A percentile compares a stretch with the other conserved stretches of the same genome.
Conservation (phyloP, 2,888 invertebrate species). For the Rhagonycha lutea region DNA sequence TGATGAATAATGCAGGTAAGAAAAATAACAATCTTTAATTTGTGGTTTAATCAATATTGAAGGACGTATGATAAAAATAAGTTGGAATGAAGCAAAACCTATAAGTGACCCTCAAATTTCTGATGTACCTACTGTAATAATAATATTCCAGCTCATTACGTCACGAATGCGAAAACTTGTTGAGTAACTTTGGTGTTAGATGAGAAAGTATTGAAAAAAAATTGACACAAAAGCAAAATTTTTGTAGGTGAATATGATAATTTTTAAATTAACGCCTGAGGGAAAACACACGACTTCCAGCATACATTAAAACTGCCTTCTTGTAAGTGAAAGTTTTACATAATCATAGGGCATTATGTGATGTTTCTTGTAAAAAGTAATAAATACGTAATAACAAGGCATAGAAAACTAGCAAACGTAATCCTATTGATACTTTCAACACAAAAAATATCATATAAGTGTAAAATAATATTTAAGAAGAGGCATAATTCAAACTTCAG, state of each 20-base stretch:
- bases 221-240: not conserved
- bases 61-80: not conserved
- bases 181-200: not conserved
- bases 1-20: not conserved
- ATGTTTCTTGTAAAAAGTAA: not conserved
- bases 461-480: no score
- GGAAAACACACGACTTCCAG: not conserved
- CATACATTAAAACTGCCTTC: not conserved
- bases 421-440: not conserved
- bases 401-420: not conserved
- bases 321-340: not conserved
- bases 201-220: not conserved
- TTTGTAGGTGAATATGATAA: not conserved
- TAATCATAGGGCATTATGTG: not conserved
- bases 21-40: not conserved
- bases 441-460: no score
- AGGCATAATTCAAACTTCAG: no score
- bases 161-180: not conserved
- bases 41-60: not conserved
- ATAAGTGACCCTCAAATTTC: not conserved
- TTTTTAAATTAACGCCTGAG: not conserved
- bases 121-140: not conserved
- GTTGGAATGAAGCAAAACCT: not conserved
- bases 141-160: not conserved
- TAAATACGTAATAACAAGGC: not conserved